A percentile compares a stretch with the other conserved stretches of the same genome.
phyloP scores from a whole-genome alignment of 1,140 invertebrate genomes.

The Bombus sylvicola region DNA sequence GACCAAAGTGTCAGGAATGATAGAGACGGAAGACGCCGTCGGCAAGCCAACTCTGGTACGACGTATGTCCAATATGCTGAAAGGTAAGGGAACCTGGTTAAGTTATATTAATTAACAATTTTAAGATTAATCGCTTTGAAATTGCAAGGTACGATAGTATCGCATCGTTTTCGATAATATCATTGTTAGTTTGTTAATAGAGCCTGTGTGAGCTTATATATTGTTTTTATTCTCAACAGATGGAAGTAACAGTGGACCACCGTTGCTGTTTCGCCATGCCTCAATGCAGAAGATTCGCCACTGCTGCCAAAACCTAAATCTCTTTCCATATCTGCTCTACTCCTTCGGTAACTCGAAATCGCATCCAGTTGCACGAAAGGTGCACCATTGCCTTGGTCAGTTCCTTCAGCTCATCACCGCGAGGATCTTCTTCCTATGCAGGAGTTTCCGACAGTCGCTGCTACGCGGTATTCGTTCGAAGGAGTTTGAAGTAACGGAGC shows the following conservation, averaged over 20 bases:
- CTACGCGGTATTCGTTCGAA: conserved; percentile 42
- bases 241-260: conserved; percentile 76
- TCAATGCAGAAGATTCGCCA: conserved; percentile 81
- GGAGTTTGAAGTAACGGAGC: neutral
- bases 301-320: conserved; percentile 80
- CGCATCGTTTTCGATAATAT: no score
- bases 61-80: conserved; percentile 78
- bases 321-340: conserved; percentile 79
- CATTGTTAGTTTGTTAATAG: no score
- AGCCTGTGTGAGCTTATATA: neutral
- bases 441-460: conserved; percentile 58
- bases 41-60: conserved; percentile 74
- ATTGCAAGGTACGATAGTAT: no score
- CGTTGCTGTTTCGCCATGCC: conserved; percentile 74
- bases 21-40: conserved; percentile 60
- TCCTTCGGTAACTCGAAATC: conserved; percentile 79
- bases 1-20: conserved; percentile 42
- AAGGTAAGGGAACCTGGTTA: conserved; percentile 67
- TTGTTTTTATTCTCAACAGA: conserved; percentile 67
- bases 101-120: neutral
- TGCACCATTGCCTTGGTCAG: conserved; percentile 71
- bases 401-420: conserved; percentile 68
- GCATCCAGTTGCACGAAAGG: conserved; percentile 73
- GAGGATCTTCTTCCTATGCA: conserved; percentile 71
- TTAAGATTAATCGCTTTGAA: no score